A percentile compares a stretch with the other conserved stretches of the same genome.
These are phyloP conservation scores for Drosophila kambysellisi DNA, from an alignment of 2,888 invertebrate genomes.

Conservation along the genomic window DNA sequence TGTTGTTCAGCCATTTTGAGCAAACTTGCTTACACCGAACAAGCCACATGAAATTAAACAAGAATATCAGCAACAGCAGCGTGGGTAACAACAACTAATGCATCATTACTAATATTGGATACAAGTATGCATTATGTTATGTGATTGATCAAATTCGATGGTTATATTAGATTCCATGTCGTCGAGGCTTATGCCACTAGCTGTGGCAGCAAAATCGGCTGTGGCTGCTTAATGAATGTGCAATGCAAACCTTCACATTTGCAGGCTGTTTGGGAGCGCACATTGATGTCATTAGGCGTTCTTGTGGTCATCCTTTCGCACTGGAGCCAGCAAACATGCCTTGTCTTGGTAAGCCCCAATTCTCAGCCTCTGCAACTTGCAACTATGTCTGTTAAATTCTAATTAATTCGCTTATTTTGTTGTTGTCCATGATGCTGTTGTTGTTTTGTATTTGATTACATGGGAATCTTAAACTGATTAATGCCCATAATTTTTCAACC, in stretches of 20 bases:
- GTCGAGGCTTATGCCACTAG: constrained; percentile 24
- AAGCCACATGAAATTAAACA: constrained; percentile 21
- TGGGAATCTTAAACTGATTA: constrained; percentile 54
- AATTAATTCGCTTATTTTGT: constrained; percentile 60
- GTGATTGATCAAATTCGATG: constrained; percentile 39
- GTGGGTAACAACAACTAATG: background rate
- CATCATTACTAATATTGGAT: constrained; percentile 4
- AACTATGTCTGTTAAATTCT: constrained; percentile 51
- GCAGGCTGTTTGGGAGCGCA: constrained; percentile 31
- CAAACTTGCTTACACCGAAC: background rate
- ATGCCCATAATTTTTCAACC: constrained; percentile 57
- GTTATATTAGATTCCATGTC: constrained; percentile 14
- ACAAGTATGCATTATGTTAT: constrained; percentile 30
- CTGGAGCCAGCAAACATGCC: background rate
- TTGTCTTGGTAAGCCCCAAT: background rate
- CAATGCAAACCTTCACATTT: constrained; percentile 39
- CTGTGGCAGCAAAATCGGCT: constrained; percentile 39
- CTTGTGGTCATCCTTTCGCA: constrained; percentile 41
- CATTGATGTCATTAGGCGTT: constrained; percentile 55
- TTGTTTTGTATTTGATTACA: constrained; percentile 59
- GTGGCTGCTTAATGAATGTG: constrained; percentile 70
- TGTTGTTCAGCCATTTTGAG: constrained; percentile 11
- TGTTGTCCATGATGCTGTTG: constrained; percentile 3
- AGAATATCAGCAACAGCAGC: constrained; percentile 1
- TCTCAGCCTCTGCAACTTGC: background rate